Percentiles rank a stretch among this genome's conserved stretches.
These are phyloP conservation scores for Ichneumoninae sp. DNA, from an alignment of 2,888 invertebrate species.

Conservation along the genomic window DNA sequence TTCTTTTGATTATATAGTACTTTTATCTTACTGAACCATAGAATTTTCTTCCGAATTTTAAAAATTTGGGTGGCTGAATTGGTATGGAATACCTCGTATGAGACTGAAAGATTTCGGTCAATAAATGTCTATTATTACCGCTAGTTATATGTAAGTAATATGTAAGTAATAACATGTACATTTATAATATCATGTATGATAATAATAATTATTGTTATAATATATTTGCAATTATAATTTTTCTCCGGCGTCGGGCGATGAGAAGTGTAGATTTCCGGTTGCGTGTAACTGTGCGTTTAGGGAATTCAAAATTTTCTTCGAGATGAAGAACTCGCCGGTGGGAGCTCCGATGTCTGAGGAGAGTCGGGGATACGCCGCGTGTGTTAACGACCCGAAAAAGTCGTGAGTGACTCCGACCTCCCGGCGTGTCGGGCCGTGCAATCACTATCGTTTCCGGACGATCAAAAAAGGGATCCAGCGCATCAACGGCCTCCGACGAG, in stretches of 20 bases:
- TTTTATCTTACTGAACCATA: no score
- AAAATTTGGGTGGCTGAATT: no score
- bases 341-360: conserved; percentile 2
- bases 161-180: no score
- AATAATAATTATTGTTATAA: neutral
- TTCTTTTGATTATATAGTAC: no score
- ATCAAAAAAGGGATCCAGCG: conserved; percentile 56
- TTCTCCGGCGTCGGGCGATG: neutral
- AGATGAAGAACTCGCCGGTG: conserved; percentile 33
- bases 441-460: conserved; percentile 62
- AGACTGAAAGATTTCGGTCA: no score
- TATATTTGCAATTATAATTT: neutral
- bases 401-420: conserved; percentile 53
- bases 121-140: no score
- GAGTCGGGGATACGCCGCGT: neutral
- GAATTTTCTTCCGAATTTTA: no score
- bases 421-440: conserved; percentile 52
- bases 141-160: no score
- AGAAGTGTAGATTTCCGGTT: neutral
- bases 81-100: no score
- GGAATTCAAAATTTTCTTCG: conserved; percentile 40
- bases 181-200: no score
- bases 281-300: neutral
- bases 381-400: conserved; percentile 60
- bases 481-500: conserved; percentile 22